Base-by-base conservation (phyloP, 2,888 invertebrate species). In the Thalpophila matura region DNA sequence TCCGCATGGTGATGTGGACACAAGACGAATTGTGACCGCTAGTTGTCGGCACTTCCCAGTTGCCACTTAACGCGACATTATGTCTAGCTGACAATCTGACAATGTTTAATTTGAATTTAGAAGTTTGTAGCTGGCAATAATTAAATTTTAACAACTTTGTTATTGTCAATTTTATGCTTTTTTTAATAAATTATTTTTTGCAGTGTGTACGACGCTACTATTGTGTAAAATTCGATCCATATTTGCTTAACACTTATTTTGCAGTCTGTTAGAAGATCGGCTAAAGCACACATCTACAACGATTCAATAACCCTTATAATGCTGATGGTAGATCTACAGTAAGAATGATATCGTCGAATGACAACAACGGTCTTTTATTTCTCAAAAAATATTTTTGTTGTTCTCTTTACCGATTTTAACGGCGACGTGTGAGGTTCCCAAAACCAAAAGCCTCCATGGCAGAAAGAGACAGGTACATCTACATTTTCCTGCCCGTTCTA, bases 361-460 rank as follows among this genome's bases (percentile, higher is more conserved):
- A 42, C 12, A 22, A 14, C 1, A 35, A 29, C 6, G 10, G 7
- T 18, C 1, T 31, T 22, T 24, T 9, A 38, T 49, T 54, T 7
- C 6, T 18, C 31, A 33, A 42, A 29, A 42, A 70, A 20, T 26
- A 50, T 27, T 24, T 45, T 49, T 20, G 24, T 51, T 55, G 64
- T 64, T 75, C 27, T 58, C 67, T 35, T 9, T 55, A 65, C 56
- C 57, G 16, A 54, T 68, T 68, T 49, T 56, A 62, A 62, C 42
- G 27, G 71, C 78, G 53, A 80, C 78, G 81, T 79, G 82, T 74
- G 79, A 72, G 85, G 57, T 84, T 77, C 75, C 76, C 56, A 56
- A 74, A 69, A 37, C 4, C 14, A 7, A 64, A 65, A 81, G 69
- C 77, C 74, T 79, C 64, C 54, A 62, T 7, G 68, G 37, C 26